Evolutionary conservation across 2,888 invertebrate species (phyloP).

Genomic region (Platycheirus rosarum): DNA sequence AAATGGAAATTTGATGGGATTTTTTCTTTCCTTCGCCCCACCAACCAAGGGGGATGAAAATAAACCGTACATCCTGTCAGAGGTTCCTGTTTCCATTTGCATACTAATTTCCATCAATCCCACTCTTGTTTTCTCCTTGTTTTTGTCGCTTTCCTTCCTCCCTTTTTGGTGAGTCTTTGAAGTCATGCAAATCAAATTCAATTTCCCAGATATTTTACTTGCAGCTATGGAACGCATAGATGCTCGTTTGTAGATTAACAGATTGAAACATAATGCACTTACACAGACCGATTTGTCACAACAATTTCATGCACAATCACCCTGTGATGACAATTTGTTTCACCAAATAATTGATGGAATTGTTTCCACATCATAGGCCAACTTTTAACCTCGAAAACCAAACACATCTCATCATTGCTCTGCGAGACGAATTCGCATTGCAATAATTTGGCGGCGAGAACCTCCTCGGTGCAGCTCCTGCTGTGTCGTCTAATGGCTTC

Average conservation of each 20-base stretch:
- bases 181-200: constrained; percentile 55
- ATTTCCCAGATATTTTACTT: constrained; percentile 44
- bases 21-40: constrained; percentile 41
- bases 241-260: constrained; percentile 63
- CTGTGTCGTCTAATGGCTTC: constrained; percentile 81
- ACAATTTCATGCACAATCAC: constrained; percentile 68
- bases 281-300: constrained; percentile 51
- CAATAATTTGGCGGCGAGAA: constrained; percentile 82
- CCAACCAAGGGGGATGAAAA: constrained; percentile 23
- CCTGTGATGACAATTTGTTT: constrained; percentile 46
- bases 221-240: constrained; percentile 45
- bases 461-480: constrained; percentile 80
- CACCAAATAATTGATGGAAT: constrained; percentile 54
- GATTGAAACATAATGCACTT: constrained; percentile 64
- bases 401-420: constrained; percentile 75
- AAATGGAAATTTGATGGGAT: constrained; percentile 72
- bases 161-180: constrained; percentile 52
- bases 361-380: constrained; percentile 65
- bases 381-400: constrained; percentile 57
- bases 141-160: constrained; percentile 11
- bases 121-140: constrained; percentile 64
- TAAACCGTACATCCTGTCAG: background rate
- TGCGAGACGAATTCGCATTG: constrained; percentile 68
- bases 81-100: constrained; percentile 57
- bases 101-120: constrained; percentile 66